phyloP scores from a whole-genome alignment of 2,113 vertebrate genomes.

The Penelope pileata region DNA sequence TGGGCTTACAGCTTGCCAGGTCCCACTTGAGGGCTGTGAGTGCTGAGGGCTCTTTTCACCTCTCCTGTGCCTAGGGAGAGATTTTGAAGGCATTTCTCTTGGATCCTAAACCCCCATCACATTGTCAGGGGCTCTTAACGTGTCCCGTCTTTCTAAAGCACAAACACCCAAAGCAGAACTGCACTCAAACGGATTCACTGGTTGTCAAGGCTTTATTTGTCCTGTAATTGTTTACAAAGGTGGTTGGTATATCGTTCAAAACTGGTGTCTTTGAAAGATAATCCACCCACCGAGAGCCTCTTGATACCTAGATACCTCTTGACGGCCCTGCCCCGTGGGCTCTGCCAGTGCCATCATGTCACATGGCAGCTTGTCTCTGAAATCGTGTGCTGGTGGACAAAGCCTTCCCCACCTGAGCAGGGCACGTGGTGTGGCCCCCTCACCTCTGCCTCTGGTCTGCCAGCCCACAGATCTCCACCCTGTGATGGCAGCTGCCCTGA shows the following conservation, averaged over 20 bases:
- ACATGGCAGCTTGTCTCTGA: not conserved
- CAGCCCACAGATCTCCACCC: constrained; percentile 90
- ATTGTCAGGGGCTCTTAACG: not conserved
- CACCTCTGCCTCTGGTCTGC: not conserved
- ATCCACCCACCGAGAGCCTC: not conserved
- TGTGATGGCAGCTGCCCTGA: constrained; percentile 88
- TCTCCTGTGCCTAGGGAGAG: not conserved
- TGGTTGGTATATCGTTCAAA: not conserved
- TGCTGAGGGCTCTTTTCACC: not conserved
- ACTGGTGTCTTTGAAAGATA: not conserved
- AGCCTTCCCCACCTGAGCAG: not conserved
- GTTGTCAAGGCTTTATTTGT: not conserved
- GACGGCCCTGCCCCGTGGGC: not conserved
- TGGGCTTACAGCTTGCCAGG: not conserved
- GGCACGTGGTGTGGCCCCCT: not conserved
- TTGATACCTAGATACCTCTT: not conserved
- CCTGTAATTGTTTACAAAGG: not conserved
- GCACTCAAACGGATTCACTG: not conserved
- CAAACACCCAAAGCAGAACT: not conserved
- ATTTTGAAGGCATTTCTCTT: not conserved
- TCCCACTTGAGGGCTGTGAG: not conserved
- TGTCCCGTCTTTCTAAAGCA: not conserved
- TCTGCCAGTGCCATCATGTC: not conserved
- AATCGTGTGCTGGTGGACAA: not conserved
- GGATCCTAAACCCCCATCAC: not conserved